phyloP scores from a whole-genome alignment of 2,113 vertebrate genomes.

The Malurus cyaneus region DNA sequence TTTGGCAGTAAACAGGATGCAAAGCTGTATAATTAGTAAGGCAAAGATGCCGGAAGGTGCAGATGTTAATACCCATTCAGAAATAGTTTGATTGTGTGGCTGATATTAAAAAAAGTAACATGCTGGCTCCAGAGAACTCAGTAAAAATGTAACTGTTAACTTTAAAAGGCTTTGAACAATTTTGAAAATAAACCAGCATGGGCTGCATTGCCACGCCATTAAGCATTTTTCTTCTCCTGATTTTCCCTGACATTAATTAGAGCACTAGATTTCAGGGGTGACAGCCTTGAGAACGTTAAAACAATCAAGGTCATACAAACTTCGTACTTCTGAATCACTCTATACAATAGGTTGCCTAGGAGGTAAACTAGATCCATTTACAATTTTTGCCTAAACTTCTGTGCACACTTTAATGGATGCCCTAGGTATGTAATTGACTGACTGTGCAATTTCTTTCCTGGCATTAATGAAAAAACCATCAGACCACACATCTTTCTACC shows the following conservation, averaged over 20 bases:
- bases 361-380: not conserved
- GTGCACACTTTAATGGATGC: not conserved
- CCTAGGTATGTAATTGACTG: not conserved
- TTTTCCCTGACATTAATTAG: not conserved
- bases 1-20: not conserved
- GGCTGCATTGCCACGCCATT: not conserved
- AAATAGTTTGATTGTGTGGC: not conserved
- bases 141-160: not conserved
- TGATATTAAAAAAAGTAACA: not conserved
- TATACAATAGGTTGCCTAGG: not conserved
- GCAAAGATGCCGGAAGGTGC: not conserved
- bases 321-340: not conserved
- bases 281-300: not conserved
- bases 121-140: not conserved
- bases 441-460: not conserved
- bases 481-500: not conserved
- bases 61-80: not conserved
- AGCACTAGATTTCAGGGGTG: not conserved
- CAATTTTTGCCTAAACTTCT: not conserved
- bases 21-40: not conserved
- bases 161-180: not conserved
- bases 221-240: not conserved
- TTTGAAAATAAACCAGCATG: not conserved
- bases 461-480: fast-evolving
- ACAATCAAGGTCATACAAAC: not conserved